Evolutionary conservation across 2,113 vertebrate species (phyloP).

Genomic region (Bujurquina vittata): DNA sequence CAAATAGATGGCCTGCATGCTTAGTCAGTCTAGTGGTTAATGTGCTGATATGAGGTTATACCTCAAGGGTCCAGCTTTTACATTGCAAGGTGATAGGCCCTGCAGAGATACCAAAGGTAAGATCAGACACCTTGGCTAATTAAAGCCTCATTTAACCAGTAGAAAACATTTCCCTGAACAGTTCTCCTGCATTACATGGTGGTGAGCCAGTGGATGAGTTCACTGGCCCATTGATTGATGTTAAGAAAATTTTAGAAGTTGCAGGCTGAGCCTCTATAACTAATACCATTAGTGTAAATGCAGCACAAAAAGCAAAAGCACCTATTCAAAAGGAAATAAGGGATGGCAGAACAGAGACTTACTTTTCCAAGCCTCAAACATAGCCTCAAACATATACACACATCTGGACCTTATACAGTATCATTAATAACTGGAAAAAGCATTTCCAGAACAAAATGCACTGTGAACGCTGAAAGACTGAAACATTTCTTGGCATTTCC

Average conservation of each 20-base stretch:
- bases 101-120: constrained; percentile 47
- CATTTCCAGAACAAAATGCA: no score
- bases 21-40: constrained; percentile 38
- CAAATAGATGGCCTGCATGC: neutral
- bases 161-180: constrained; percentile 56
- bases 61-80: constrained; percentile 65
- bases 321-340: no score
- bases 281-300: no score
- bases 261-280: neutral
- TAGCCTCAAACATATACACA: no score
- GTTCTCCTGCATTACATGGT: constrained; percentile 29
- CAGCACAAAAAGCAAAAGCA: no score
- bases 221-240: neutral
- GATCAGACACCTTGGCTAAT: constrained; percentile 53
- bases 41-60: constrained; percentile 49
- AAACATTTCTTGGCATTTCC: no score
- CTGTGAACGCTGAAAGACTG: no score
- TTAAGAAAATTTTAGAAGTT: neutral
- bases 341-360: no score
- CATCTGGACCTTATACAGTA: no score
- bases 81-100: constrained; percentile 54
- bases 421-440: no score
- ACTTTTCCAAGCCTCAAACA: no score
- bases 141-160: constrained; percentile 70
- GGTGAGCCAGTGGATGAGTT: neutral